Evolutionary conservation across 2,797 vertebrate genomes (phyloP), one percentile per base, ranked within the genome.

Genomic region (Onychomys leucogaster): DNA sequence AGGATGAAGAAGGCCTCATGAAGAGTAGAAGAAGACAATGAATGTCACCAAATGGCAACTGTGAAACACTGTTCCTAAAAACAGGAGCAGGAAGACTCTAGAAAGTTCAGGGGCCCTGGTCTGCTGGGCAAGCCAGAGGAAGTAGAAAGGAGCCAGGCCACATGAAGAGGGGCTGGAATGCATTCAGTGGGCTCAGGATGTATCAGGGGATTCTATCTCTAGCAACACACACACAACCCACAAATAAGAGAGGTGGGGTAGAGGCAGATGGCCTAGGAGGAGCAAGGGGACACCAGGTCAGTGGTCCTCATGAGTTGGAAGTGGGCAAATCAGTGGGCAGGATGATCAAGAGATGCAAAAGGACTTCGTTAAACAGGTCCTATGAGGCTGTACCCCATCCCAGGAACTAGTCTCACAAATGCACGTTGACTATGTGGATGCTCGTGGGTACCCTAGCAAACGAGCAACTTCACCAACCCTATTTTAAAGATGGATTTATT

Each of bases 241-340:
- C 57, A 73, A 46, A 46, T 89, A 76, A 76, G 55, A 29, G 21
- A 63, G 59, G 43, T 52, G 2, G 19, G 73, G 41, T 52, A 34
- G 34, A 83, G n/a, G n/a, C 34, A 43, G 5, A 25, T n/a, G 13
- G 27, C 75, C 67, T 14, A 4, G 25, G 19, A 73, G 9, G 46
- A 78, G 6, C 49, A 34, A 59, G 9, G 17, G 7, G 7, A 7
- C 12, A 37, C 41, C 59, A 69, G 37, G 10, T 14, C 34, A 6
- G 12, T 0, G 13, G 61, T 19, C 81, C 63, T n/a, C 0, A 0
- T 34, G 1, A 7, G 2, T 3, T 29, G 37, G 46, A 71, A n/a
- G 55, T n/a, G 29, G 59, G 32, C 84, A 29, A 4, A 29, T 7
- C 4, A 2, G 2, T 27, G 4, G 29, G 17, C 32, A 63, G 16